A percentile compares a stretch with the other conserved stretches of the same genome.
These are phyloP conservation scores for Cirrhinus molitorella DNA, from an alignment of 2,797 vertebrate species.

Conservation along the genomic window DNA sequence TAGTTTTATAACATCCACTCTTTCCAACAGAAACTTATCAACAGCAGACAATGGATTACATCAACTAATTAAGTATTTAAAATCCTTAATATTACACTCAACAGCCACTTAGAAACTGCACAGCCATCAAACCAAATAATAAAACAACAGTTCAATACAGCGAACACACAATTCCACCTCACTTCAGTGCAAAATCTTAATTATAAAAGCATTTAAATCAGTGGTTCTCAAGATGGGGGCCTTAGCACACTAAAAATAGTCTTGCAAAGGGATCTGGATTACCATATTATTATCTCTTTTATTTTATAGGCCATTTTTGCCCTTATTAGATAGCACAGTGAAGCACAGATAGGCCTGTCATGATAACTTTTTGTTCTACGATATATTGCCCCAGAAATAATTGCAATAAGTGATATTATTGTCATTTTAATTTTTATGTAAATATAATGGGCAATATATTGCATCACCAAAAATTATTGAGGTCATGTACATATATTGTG, in stretches of 20 bases:
- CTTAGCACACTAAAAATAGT: not conserved
- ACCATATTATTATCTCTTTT: not conserved
- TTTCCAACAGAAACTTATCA: not conserved
- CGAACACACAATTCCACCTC: not conserved
- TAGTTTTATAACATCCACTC: not conserved
- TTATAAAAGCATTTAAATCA: conserved; percentile 12
- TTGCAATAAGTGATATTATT: too few relatives aligned
- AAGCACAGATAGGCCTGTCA: not conserved
- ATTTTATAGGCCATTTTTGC: not conserved
- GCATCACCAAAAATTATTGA: too few relatives aligned
- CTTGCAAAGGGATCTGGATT: not conserved
- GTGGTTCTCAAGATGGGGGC: not conserved
- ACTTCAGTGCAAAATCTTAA: not conserved
- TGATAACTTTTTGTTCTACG: too few relatives aligned
- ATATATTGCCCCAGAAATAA: too few relatives aligned
- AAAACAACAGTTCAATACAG: not conserved
- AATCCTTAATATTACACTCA: not conserved
- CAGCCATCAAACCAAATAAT: not conserved
- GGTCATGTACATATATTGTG: too few relatives aligned
- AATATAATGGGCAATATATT: too few relatives aligned
- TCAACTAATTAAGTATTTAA: not conserved
- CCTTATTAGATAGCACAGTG: not conserved
- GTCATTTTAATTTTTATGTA: too few relatives aligned
- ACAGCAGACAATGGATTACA: not conserved
- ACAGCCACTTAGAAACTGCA: not conserved